Percentiles rank a stretch among this genome's conserved stretches.
Conservation (phyloP, 2,888 invertebrate genomes). For the Erebia aethiops region DNA sequence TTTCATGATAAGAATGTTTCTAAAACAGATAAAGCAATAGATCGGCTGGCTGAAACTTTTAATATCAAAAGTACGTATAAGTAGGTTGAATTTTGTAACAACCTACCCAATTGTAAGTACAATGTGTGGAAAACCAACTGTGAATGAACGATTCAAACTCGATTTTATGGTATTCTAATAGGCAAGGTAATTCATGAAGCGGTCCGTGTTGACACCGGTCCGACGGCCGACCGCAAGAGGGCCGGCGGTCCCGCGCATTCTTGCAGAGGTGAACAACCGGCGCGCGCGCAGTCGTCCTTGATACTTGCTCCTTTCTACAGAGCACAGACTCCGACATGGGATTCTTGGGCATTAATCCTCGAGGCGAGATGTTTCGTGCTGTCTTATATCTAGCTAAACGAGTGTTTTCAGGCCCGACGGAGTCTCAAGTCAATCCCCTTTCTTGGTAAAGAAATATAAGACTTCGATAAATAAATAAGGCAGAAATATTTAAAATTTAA, state of each 20-base stretch:
- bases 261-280: slow-evolving; percentile 78
- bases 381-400: not conserved
- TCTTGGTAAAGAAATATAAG: too few relatives aligned
- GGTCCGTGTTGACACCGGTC: slow-evolving; percentile 49
- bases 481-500: too few relatives aligned
- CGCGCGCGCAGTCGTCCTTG: slow-evolving; percentile 70
- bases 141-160: slow-evolving; percentile 25
- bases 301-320: slow-evolving; percentile 72
- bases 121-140: not conserved
- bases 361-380: slow-evolving; percentile 24
- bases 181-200: slow-evolving; percentile 36
- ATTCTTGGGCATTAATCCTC: slow-evolving; percentile 31
- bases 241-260: slow-evolving; percentile 67
- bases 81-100: too few relatives aligned
- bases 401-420: not conserved
- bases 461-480: too few relatives aligned
- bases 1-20: too few relatives aligned
- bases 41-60: too few relatives aligned
- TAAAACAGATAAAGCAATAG: too few relatives aligned
- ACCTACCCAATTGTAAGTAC: not conserved
- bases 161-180: slow-evolving; percentile 33
- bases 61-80: too few relatives aligned
- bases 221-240: slow-evolving; percentile 64
- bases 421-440: not conserved
- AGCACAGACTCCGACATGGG: slow-evolving; percentile 47